Percentiles rank a stretch among this genome's conserved stretches.
phyloP scores from a whole-genome alignment of 2,113 vertebrate species.

The Noctilio leporinus region DNA sequence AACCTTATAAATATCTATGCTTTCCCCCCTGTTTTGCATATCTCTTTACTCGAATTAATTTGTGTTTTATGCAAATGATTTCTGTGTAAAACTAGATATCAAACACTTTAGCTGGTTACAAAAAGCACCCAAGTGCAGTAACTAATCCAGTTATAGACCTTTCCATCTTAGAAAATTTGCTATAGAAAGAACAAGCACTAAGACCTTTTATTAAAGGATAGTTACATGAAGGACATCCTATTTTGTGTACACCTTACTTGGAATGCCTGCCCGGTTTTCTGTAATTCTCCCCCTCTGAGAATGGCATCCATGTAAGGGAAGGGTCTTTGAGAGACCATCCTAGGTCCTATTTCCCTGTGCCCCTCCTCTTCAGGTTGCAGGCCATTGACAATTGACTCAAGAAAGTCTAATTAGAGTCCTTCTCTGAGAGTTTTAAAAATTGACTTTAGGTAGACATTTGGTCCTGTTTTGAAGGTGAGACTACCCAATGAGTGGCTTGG shows the following conservation, averaged over 20 bases:
- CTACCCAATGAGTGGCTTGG: not conserved
- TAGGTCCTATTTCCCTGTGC: not conserved
- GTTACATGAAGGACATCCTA: conserved; percentile 50
- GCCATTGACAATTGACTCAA: not conserved
- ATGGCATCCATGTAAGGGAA: not conserved
- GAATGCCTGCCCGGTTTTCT: not conserved
- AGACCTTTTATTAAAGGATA: conserved; percentile 57
- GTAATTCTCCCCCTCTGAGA: not conserved
- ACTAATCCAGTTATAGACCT: conserved; percentile 40
- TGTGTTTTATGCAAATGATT: conserved; percentile 71
- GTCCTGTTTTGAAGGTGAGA: not conserved
- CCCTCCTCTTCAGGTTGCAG: not conserved
- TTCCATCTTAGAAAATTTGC: conserved; percentile 61
- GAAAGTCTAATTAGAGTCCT: not conserved
- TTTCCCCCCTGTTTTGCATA: conserved; percentile 73
- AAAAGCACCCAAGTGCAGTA: conserved; percentile 29
- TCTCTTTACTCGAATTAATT: conserved; percentile 80
- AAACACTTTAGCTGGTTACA: conserved; percentile 63
- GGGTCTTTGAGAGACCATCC: not conserved
- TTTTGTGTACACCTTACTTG: not conserved
- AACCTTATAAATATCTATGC: conserved; percentile 66
- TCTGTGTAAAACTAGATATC: conserved; percentile 76
- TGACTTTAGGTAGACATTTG: not conserved
- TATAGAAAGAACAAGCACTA: conserved; percentile 23
- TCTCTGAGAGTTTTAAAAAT: not conserved